Conservation (phyloP, 2,113 vertebrate species). For the Pangasianodon hypophthalmus region DNA sequence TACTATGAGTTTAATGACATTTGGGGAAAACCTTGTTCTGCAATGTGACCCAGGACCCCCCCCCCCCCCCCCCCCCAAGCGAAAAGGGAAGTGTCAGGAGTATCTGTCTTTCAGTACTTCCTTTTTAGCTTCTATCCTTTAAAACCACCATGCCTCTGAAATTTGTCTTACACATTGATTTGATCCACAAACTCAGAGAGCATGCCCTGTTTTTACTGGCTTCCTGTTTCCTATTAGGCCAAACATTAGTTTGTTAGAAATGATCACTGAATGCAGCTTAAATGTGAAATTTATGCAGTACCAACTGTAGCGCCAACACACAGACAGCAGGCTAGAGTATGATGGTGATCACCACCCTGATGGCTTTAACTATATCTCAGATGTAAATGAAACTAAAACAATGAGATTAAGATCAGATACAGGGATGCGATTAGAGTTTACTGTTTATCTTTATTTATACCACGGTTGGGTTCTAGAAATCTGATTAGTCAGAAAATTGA, state of each 20-base stretch:
- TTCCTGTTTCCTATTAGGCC: not conserved
- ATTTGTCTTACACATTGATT: not conserved
- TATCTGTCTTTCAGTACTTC: too few relatives aligned
- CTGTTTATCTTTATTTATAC: not conserved
- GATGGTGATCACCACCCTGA: not conserved
- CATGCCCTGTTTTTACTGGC: not conserved
- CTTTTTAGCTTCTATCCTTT: not conserved
- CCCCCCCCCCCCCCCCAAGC: not conserved
- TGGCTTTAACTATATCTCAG: not conserved
- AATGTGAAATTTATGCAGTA: not conserved
- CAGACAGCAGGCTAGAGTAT: not conserved
- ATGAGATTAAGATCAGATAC: constrained; percentile 37
- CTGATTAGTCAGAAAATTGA: not conserved
- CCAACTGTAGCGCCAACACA: not conserved
- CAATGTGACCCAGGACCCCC: not conserved
- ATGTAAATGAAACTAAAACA: constrained; percentile 25
- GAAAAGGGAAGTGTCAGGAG: not conserved
- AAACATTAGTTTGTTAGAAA: not conserved
- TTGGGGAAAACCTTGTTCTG: not conserved
- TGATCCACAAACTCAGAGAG: not conserved
- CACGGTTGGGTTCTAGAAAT: not conserved
- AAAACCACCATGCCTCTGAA: not conserved
- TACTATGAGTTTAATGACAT: not conserved
- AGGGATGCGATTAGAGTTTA: not conserved
- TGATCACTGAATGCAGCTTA: not conserved